Conservation (phyloP, 37 sponge, comb jelly and placozoan genomes). For the Halisarca cf. caerulea region DNA sequence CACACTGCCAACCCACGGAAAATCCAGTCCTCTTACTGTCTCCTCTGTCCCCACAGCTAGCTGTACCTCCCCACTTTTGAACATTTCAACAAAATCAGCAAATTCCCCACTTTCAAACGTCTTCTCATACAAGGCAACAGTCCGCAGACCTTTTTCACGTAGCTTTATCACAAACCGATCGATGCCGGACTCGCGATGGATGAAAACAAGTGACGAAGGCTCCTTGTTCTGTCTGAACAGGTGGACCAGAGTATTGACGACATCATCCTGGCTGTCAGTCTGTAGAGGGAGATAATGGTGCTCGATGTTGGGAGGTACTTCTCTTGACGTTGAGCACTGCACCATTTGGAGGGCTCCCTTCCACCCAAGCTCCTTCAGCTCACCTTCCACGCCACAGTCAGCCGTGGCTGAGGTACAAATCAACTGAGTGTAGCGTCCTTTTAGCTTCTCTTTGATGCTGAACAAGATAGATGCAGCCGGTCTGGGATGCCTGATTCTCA, state of each 20-base stretch:
- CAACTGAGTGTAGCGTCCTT: constrained; percentile 18
- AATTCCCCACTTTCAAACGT: background rate
- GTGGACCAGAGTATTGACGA: constrained; percentile 19
- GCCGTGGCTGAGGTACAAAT: constrained; percentile 66
- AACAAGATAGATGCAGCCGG: constrained; percentile 26
- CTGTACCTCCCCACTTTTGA: constrained; percentile 49
- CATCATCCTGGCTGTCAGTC: background rate
- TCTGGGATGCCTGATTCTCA: constrained; percentile 40
- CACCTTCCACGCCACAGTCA: constrained; percentile 22
- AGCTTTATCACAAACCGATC: constrained; percentile 46
- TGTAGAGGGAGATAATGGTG: constrained; percentile 19
- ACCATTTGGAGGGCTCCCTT: background rate
- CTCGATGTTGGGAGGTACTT: constrained; percentile 27
- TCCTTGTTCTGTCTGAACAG: constrained; percentile 15
- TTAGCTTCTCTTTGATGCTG: constrained; percentile 7
- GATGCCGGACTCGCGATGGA: constrained; percentile 48
- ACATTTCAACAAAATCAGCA: constrained; percentile 38
- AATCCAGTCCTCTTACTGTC: constrained; percentile 78
- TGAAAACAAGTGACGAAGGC: constrained; percentile 57
- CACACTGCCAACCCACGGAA: constrained; percentile 50
- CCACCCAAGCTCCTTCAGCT: constrained; percentile 55
- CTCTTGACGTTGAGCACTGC: background rate
- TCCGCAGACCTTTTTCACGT: constrained; percentile 25
- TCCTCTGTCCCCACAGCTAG: constrained; percentile 65
- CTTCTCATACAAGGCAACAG: constrained; percentile 49